These are phyloP conservation scores for Cetoscarus ocellatus DNA, from an alignment of 2,797 vertebrate species.

Conservation along the genomic window DNA sequence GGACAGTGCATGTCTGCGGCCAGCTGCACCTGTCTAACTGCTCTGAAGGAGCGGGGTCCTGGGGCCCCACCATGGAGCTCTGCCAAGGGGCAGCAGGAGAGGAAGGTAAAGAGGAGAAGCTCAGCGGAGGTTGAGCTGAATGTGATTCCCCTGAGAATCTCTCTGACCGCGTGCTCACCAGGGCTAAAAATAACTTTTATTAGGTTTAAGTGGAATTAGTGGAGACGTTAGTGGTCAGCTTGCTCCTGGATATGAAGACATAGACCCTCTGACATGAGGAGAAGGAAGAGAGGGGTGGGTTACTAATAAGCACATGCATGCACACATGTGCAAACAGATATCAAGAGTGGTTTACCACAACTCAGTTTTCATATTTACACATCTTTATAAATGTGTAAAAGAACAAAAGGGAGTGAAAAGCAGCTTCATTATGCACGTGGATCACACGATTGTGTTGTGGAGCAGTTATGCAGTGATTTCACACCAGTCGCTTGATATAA, in stretches of 20 bases:
- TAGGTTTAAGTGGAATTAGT: constrained; percentile 80
- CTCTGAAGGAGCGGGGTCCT: constrained; percentile 50
- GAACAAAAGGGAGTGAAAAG: too few species aligned
- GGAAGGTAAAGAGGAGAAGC: constrained; percentile 59
- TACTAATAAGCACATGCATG: constrained; percentile 11
- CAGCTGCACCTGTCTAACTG: constrained; percentile 78
- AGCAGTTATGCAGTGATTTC: too few species aligned
- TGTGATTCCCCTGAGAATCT: constrained; percentile 77
- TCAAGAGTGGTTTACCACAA: not conserved
- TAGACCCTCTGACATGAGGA: constrained; percentile 29
- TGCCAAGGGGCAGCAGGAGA: constrained; percentile 67
- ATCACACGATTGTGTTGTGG: too few species aligned
- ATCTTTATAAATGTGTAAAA: not conserved
- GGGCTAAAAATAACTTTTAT: constrained; percentile 82
- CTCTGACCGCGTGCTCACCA: constrained; percentile 47
- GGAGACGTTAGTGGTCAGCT: constrained; percentile 64
- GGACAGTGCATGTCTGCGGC: constrained; percentile 55
- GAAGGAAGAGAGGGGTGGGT: constrained; percentile 13
- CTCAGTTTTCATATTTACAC: not conserved
- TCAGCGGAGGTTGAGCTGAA: constrained; percentile 48
- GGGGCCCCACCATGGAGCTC: constrained; percentile 69
- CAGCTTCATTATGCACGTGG: too few species aligned
- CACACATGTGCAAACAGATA: constrained; percentile 7
- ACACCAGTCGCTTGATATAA: too few species aligned
- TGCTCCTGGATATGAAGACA: constrained; percentile 48